These are phyloP conservation scores for Plagodis pulveraria DNA, from an alignment of 2,888 invertebrate species.

Conservation along the genomic window DNA sequence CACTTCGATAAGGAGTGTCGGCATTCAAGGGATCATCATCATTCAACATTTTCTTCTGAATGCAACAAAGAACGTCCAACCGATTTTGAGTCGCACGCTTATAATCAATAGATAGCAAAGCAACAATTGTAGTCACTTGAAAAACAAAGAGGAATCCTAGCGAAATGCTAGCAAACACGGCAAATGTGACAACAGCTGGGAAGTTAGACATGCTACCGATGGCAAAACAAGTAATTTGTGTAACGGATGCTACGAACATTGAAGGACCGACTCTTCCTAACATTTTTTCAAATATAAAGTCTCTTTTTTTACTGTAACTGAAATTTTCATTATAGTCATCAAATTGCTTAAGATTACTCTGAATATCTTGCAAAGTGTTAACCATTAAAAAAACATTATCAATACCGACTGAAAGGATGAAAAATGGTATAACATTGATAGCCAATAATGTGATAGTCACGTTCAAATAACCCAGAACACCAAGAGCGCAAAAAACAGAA, in stretches of 20 bases:
- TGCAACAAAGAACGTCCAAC: constrained; percentile 91
- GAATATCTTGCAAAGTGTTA: constrained; percentile 88
- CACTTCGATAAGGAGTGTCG: constrained; percentile 56
- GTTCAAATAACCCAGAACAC: constrained; percentile 92
- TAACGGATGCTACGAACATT: constrained; percentile 93
- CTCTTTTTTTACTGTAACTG: constrained; percentile 59
- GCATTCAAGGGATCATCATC: constrained; percentile 69
- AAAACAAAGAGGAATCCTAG: constrained; percentile 93
- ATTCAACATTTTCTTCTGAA: constrained; percentile 76
- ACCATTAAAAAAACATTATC: constrained; percentile 99
- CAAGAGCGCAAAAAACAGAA: constrained; percentile 94
- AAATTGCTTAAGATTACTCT: constrained; percentile 60
- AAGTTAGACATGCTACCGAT: constrained; percentile 94
- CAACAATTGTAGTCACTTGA: constrained; percentile 95
- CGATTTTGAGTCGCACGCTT: constrained; percentile 86
- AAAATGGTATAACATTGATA: constrained; percentile 97
- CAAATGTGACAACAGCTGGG: constrained; percentile 97
- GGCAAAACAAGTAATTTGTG: constrained; percentile 95
- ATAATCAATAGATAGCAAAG: constrained; percentile 92
- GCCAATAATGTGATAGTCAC: constrained; percentile 94
- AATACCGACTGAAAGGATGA: constrained; percentile 97
- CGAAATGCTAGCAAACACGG: constrained; percentile 94
- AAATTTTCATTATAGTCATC: constrained; percentile 69
- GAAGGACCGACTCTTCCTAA: constrained; percentile 94
- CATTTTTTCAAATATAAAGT: constrained; percentile 87